A percentile compares a stretch with the other conserved stretches of the same genome.
phyloP scores from a whole-genome alignment of 2,888 invertebrate genomes.

The Slavum lentiscoides region DNA sequence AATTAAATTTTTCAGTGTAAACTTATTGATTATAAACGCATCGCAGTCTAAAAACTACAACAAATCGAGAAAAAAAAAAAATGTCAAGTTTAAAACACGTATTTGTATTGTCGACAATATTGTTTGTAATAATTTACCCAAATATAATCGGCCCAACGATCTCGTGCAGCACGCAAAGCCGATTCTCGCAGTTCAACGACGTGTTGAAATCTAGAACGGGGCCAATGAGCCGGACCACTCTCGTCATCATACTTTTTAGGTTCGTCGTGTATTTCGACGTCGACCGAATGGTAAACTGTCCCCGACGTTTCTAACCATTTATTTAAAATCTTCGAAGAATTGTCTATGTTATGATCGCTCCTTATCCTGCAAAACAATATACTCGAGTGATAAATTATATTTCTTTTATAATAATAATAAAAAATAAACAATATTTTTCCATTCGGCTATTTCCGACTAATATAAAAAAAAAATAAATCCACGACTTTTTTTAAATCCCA shows the following conservation, averaged over 20 bases:
- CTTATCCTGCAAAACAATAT: slow-evolving; percentile 69
- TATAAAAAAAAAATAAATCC: no score
- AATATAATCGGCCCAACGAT: slow-evolving; percentile 85
- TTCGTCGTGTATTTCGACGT: slow-evolving; percentile 64
- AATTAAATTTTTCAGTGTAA: slow-evolving; percentile 69
- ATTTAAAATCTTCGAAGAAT: slow-evolving; percentile 72
- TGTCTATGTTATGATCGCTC: slow-evolving; percentile 84
- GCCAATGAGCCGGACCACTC: slow-evolving; percentile 74
- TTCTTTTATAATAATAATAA: no score
- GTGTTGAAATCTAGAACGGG: slow-evolving; percentile 72
- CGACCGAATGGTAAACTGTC: slow-evolving; percentile 72
- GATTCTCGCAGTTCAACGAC: slow-evolving; percentile 78
- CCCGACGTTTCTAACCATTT: slow-evolving; percentile 71
- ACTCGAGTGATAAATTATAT: no score
- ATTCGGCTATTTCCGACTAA: no score
- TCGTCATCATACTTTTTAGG: slow-evolving; percentile 65
- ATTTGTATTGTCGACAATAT: slow-evolving; percentile 25
- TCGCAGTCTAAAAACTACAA: slow-evolving; percentile 83
- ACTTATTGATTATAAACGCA: slow-evolving; percentile 73
- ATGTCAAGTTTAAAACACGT: slow-evolving; percentile 15
- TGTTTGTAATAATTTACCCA: slow-evolving; percentile 68
- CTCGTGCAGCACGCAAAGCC: slow-evolving; percentile 72
- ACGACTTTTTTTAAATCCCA: no score
- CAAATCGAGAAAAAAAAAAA: slow-evolving; percentile 57
- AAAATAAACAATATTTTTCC: no score